Percentiles rank a stretch among this genome's conserved stretches.
phyloP scores from a whole-genome alignment of 2,888 invertebrate genomes.

The Synanthedon andrenaeformis region DNA sequence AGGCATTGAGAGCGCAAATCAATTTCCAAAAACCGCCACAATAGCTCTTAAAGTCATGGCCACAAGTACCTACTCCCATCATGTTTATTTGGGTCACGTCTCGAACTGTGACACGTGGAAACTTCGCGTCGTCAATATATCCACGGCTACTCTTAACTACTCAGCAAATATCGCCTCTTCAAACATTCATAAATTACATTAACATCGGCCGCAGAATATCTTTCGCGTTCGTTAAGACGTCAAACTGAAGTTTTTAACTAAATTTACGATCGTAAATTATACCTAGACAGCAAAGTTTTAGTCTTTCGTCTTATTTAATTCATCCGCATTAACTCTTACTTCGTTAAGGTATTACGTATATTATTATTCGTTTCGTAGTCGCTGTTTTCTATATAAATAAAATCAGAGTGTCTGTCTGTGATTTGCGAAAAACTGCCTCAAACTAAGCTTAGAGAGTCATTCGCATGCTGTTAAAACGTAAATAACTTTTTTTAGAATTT shows the following conservation, averaged over 20 bases:
- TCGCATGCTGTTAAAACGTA: no score
- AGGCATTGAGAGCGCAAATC: conserved; percentile 31
- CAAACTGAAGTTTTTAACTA: neutral
- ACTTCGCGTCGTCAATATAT: conserved; percentile 43
- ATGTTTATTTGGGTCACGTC: conserved; percentile 53
- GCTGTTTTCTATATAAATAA: no score
- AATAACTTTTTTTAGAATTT: no score
- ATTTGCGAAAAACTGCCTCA: no score
- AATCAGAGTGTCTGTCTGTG: no score
- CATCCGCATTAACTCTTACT: no score
- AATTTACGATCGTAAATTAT: neutral
- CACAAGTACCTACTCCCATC: conserved; percentile 36
- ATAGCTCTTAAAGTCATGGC: conserved; percentile 29
- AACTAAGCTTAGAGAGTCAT: no score
- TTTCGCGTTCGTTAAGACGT: neutral
- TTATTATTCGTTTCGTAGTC: no score
- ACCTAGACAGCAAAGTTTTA: neutral
- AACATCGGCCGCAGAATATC: conserved; percentile 5
- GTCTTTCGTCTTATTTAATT: neutral
- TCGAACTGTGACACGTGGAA: conserved; percentile 31
- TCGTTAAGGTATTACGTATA: no score
- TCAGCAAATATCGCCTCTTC: conserved; percentile 21
- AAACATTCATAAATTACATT: conserved; percentile 13
- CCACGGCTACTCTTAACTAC: conserved; percentile 18
- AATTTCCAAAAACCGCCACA: conserved; percentile 30